Evolutionary conservation across 2,113 vertebrate genomes (phyloP), one percentile per base, ranked within the genome.

Genomic region (Tachysurus vachellii): DNA sequence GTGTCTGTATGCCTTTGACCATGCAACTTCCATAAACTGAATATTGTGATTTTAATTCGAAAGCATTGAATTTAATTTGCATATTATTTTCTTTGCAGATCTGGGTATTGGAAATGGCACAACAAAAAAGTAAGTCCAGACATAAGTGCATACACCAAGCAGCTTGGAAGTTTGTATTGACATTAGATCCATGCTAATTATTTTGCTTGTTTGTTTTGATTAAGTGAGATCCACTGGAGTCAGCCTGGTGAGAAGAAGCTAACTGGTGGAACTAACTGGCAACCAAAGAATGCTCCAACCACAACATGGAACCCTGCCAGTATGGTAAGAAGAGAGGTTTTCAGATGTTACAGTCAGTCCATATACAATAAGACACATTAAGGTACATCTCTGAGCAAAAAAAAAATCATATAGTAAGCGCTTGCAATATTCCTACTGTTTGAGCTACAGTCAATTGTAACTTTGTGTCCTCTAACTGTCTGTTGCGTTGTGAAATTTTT

Each of bases 191-290:
- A 53, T 68, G 31, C 28, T 50, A 7, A 85, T 17, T 0, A 36
- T n/a, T 19, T 5, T 59, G 2, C 82, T 61, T 64, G 2, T 57
- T 57, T 68, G 11, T 16, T 6, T 59, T 36, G 66, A 16, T 12
- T 11, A 56, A 99, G 98, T 94, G 97, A 98, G 94, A 96, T 99
- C 88, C 97, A 97, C 92, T 99, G 97, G 98, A 98, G 95, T 95
- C 98, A 99, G 88, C 98, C 98, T 77, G 97, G 97, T 87, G 98
- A 98, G 92, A 99, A 97, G 95, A 99, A 95, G 90, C 92, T 99
- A 87, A 99, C 98, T 6, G 98, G 98, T 90, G 98, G 98, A 92
- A 97, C 92, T 92, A 99, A 98, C 92, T 99, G 98, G 98, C 97
- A 98, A 88, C 97, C 97, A 92, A 98, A 97, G 94, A 95, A 94